phyloP scores from a whole-genome alignment of 2,113 vertebrate genomes.

The Myotis yumanensis region DNA sequence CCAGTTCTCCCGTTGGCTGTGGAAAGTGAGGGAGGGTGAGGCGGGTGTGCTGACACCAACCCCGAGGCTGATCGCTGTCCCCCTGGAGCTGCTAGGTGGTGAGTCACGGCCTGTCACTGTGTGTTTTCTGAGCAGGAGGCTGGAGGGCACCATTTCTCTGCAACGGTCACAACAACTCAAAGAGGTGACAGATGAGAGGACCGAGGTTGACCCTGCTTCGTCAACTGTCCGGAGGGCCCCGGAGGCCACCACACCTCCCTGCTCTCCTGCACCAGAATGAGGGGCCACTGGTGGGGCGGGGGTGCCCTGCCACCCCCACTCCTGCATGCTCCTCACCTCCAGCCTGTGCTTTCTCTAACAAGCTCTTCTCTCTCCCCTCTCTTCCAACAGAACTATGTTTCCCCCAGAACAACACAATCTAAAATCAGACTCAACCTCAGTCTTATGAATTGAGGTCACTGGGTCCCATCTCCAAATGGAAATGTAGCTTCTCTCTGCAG shows the following conservation, averaged over 20 bases:
- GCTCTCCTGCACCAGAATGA: accelerated
- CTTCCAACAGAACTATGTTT: background rate
- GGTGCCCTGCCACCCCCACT: accelerated
- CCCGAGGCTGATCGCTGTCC: background rate
- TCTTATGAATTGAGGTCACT: slow-evolving; percentile 62
- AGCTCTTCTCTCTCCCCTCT: background rate
- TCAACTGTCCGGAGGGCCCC: background rate
- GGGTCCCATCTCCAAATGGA: slow-evolving; percentile 55
- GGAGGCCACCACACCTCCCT: background rate
- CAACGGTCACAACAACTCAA: background rate
- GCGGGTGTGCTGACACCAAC: background rate
- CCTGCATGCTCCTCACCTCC: accelerated
- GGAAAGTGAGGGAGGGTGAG: background rate
- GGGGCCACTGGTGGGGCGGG: background rate
- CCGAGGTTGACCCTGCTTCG: background rate
- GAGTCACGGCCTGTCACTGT: background rate
- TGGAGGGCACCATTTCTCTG: background rate
- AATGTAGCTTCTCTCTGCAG: background rate
- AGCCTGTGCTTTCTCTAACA: accelerated
- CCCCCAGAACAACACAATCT: background rate
- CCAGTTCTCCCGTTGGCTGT: background rate
- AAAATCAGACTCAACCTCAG: slow-evolving; percentile 6
- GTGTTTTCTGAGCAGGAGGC: background rate
- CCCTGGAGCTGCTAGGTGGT: background rate
- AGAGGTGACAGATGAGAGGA: background rate